Conservation (phyloP, 2,113 vertebrate species). For the Danio rerio region GRCz12tu NC_133194.1:5394501-5395000, state of each 20-base stretch:
- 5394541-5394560: constrained; percentile 4
- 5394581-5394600: background rate
- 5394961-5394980: background rate
- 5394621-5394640: background rate
- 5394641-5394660: background rate
- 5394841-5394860: background rate
- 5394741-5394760: background rate
- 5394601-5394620: background rate
- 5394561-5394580: background rate
- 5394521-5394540: background rate
- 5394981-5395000: background rate
- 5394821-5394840: background rate
- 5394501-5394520: too few species aligned
- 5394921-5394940: background rate
- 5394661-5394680: background rate
- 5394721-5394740: background rate
- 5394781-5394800: constrained; percentile 1
- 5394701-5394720: constrained; percentile 26
- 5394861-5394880: too few species aligned
- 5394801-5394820: background rate
- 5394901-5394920: background rate
- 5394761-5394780: background rate
- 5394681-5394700: background rate
- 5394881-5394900: background rate
- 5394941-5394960: background rate